These are phyloP conservation scores for Catocala sponsa DNA, from an alignment of 2,888 invertebrate species.

Conservation along the genomic window DNA sequence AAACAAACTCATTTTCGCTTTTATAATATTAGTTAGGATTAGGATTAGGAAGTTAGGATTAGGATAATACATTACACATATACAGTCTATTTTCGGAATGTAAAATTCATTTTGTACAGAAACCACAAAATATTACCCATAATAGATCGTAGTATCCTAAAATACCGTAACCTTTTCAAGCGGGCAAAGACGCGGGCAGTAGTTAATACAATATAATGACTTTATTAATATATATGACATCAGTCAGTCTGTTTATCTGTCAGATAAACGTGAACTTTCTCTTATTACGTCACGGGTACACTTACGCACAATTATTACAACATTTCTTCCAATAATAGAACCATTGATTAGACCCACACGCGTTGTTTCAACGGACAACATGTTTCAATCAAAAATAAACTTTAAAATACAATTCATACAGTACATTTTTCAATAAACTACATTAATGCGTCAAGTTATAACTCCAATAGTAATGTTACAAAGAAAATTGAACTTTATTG, in stretches of 20 bases:
- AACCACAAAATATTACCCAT: no score
- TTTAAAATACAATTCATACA: background rate
- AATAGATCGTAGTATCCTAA: no score
- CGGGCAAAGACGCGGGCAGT: no score
- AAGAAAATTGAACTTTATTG: no score
- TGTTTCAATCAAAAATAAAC: background rate
- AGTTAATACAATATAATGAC: background rate
- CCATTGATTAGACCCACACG: conserved; percentile 13
- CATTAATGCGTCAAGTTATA: background rate
- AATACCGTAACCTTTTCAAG: no score
- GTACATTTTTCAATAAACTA: background rate
- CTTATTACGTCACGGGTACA: conserved; percentile 7
- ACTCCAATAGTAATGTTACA: background rate
- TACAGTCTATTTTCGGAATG: no score
- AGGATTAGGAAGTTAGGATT: no score
- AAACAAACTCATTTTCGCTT: no score
- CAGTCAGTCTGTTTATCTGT: conserved; percentile 4
- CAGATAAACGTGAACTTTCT: conserved; percentile 12
- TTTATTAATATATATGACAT: conserved; percentile 4
- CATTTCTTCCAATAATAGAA: conserved; percentile 10
- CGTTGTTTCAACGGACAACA: background rate
- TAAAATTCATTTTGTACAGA: no score
- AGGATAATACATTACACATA: no score
- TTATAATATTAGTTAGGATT: no score
- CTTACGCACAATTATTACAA: conserved; percentile 9